These are phyloP conservation scores for Sprattus sprattus DNA, from an alignment of 2,113 vertebrate species.

Conservation along the genomic window DNA sequence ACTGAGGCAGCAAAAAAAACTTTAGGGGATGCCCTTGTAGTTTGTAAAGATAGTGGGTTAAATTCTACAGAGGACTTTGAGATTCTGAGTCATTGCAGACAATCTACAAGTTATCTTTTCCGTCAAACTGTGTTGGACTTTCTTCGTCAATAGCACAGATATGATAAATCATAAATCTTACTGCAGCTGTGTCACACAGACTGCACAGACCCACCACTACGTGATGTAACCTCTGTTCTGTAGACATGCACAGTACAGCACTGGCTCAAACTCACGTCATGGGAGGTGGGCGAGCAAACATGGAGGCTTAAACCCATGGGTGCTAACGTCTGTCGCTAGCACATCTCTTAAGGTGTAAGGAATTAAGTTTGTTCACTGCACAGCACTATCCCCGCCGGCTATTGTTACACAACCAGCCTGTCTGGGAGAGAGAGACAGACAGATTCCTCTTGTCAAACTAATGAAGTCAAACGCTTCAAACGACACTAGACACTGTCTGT, in stretches of 20 bases:
- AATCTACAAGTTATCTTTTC: neutral
- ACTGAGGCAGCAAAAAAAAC: slow-evolving; percentile 9
- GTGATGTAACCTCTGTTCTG: neutral
- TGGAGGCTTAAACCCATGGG: too few relatives aligned
- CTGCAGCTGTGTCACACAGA: neutral
- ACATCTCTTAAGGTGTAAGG: too few relatives aligned
- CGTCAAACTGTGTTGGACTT: neutral
- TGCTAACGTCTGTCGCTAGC: too few relatives aligned
- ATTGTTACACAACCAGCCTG: neutral
- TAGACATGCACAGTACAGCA: too few relatives aligned
- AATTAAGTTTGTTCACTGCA: too few relatives aligned
- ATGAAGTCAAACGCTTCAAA: neutral
- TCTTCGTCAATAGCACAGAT: neutral
- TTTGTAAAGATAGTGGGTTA: neutral
- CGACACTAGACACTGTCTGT: neutral
- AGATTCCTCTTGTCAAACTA: neutral
- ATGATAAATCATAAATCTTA: neutral
- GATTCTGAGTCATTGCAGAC: neutral
- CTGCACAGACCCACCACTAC: neutral
- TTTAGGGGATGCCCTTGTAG: neutral
- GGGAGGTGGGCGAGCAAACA: too few relatives aligned
- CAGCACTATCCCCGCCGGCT: too few relatives aligned
- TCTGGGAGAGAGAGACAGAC: neutral
- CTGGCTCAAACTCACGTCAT: too few relatives aligned
- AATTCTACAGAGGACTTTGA: neutral